Base-by-base conservation (phyloP, 2,113 vertebrate genomes). In the Marmota flaviventris region DNA sequence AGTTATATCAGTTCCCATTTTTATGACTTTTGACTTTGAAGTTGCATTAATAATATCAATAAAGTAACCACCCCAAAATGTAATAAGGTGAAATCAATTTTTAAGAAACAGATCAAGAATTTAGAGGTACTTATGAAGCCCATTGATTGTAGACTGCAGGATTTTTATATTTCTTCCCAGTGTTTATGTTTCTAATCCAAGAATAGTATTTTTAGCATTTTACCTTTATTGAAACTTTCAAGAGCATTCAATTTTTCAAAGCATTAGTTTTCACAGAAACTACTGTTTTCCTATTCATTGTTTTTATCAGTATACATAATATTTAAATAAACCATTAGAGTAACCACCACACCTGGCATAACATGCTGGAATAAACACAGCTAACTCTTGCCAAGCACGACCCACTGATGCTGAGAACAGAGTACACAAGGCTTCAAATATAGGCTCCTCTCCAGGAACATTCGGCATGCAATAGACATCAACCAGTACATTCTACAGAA, bases 81-180 rank as follows among this genome's bases (percentile, higher is more conserved):
- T 69, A 78, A 51, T 81, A 56, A 69, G 78, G 32, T 63, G 73
- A 94, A 89, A 73, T 0, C 73, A 63, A 37, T 51, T 88, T 94
- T 37, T 94, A 89, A 56, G 42, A 84, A 90, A 69, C 72, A 5
- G 18, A 75, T 90, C 17, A 29, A 77, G n/a, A 91, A 48, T 82
- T 90, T 94, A 87, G 70, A 90, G 70, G 14, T 63, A 67, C 39
- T 83, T 89, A 51, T 70, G 75, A 95, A 94, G 25, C 4, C 72
- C 69, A 45, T 51, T 73, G 76, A 77, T 32, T 85, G 10, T n/a
- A 48, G 82, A 82, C 4, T 85, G 56, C 53, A 32, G 58, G 63
- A 63, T 88, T 94, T 85, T 94, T 86, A 45, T 93, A 11, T 96
- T 95, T 92, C 63, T 94, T 93, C 85, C 65, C 48, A 72, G 1